Percentiles rank a stretch among this genome's conserved stretches.
These are phyloP conservation scores for Tetramorium simillimum DNA, from an alignment of 1,140 invertebrate species.

Conservation along the genomic window DNA sequence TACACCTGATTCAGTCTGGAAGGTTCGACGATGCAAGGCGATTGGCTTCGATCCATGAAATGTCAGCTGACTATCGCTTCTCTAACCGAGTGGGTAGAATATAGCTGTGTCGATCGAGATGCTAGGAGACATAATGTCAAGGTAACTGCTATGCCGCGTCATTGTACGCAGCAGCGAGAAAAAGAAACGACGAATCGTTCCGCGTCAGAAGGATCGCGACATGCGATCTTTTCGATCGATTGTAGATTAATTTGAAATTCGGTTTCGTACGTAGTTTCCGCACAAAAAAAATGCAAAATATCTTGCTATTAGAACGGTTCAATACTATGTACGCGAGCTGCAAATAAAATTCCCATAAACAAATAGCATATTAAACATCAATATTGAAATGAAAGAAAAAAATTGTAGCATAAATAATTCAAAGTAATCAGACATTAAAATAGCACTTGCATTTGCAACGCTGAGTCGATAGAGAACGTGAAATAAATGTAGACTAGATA, in stretches of 20 bases:
- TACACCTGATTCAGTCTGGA: conserved; percentile 64
- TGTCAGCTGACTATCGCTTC: conserved; percentile 70
- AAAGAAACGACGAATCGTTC: conserved; percentile 57
- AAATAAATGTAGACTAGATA: conserved; percentile 12
- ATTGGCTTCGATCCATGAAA: conserved; percentile 68
- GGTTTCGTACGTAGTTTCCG: neutral
- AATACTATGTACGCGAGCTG: neutral
- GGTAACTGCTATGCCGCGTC: conserved; percentile 58
- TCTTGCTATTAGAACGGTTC: neutral
- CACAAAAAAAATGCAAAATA: neutral
- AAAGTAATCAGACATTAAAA: conserved; percentile 10
- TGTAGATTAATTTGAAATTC: neutral
- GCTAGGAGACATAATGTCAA: conserved; percentile 73
- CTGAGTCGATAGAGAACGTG: neutral
- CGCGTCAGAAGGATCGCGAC: conserved; percentile 41
- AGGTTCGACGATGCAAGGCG: conserved; percentile 63
- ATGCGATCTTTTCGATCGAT: neutral
- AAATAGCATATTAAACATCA: neutral
- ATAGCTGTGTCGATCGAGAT: conserved; percentile 41
- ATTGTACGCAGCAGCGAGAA: conserved; percentile 51
- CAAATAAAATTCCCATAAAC: neutral
- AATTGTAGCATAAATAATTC: conserved; percentile 6
- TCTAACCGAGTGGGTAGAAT: conserved; percentile 58
- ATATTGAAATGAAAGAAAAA: neutral
- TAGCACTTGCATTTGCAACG: conserved; percentile 20